Conservation (phyloP, 2,113 vertebrate species). For the Colaptes auratus region DNA sequence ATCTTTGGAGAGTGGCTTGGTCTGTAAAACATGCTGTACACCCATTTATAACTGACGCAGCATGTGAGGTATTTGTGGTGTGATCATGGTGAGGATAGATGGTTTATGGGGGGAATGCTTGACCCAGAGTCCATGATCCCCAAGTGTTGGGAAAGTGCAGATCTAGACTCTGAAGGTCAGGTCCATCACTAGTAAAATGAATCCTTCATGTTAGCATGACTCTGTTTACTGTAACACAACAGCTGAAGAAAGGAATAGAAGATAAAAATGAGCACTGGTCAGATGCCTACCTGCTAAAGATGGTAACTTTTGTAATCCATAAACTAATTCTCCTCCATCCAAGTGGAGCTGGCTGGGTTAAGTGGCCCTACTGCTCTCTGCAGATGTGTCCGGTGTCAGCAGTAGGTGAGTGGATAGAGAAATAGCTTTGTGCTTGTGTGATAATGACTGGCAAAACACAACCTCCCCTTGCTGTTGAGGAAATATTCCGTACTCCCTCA, state of each 20-base stretch:
- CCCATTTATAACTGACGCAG: not conserved
- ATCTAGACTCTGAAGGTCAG: not conserved
- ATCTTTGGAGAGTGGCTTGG: not conserved
- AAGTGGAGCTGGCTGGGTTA: not conserved
- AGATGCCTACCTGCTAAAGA: not conserved
- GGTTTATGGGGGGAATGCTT: not conserved
- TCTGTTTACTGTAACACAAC: not conserved
- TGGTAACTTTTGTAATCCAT: not conserved
- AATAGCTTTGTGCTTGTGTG: not conserved
- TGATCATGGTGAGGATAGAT: not conserved
- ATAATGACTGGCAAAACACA: not conserved
- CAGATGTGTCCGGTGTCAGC: not conserved
- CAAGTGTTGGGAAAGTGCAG: not conserved
- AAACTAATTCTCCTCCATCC: not conserved
- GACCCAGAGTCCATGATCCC: not conserved
- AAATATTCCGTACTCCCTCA: not conserved
- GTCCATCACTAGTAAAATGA: not conserved
- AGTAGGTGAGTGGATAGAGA: not conserved
- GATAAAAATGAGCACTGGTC: not conserved
- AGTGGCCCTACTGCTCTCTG: not conserved
- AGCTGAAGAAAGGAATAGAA: not conserved
- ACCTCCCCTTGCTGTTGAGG: not conserved
- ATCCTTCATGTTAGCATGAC: not conserved
- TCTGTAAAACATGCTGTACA: not conserved
- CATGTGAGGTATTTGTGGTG: not conserved